These are phyloP conservation scores for Antidorcas marsupialis DNA, from an alignment of 2,113 vertebrate genomes.

Conservation along the genomic window DNA sequence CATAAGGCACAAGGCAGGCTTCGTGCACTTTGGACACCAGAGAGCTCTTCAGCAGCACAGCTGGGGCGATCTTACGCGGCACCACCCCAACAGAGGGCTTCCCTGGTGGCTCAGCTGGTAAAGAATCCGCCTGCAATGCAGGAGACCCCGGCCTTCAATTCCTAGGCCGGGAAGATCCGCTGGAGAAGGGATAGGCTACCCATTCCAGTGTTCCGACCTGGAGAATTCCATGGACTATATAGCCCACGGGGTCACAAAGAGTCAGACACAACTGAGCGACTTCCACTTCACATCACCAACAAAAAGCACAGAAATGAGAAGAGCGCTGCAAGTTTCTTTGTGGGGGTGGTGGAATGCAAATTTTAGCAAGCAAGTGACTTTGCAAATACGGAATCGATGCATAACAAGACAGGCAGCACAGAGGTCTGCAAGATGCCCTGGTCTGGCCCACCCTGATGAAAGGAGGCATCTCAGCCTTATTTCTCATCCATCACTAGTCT, in stretches of 20 bases:
- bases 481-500: accelerated
- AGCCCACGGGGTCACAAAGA: not conserved
- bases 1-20: not conserved
- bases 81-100: not conserved
- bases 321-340: not conserved
- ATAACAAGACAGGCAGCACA: accelerated
- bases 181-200: not conserved
- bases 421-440: accelerated
- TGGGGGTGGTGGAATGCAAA: not conserved
- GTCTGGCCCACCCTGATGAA: not conserved
- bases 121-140: not conserved
- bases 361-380: not conserved
- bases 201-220: not conserved
- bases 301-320: not conserved
- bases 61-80: accelerated
- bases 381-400: not conserved
- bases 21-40: accelerated
- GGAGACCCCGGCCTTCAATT: not conserved
- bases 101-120: not conserved
- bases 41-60: accelerated
- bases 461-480: accelerated
- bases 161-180: not conserved
- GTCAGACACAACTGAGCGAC: not conserved
- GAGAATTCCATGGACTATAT: not conserved
- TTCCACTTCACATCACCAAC: not conserved